These are phyloP conservation scores for Mus caroli DNA, from an alignment of 2,797 vertebrate genomes.

Conservation along the genomic window DNA sequence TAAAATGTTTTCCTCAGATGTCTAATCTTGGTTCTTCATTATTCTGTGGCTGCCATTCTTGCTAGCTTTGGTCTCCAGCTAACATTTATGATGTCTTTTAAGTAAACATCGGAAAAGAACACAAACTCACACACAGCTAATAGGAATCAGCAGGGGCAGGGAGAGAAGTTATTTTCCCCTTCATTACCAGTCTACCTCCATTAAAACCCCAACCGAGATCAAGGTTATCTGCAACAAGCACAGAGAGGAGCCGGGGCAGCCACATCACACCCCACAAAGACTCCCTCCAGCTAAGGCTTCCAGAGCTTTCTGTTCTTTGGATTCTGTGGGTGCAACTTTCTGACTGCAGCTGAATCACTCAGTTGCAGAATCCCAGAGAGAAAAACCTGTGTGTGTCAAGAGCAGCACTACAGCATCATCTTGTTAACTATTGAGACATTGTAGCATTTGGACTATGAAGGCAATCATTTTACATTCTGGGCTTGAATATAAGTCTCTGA, in stretches of 20 bases:
- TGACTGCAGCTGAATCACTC: not conserved
- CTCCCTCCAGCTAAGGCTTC: not conserved
- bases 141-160: conserved; percentile 76
- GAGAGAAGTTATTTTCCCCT: conserved; percentile 70
- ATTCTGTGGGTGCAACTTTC: not conserved
- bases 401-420: not conserved
- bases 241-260: conserved; percentile 31
- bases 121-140: conserved; percentile 62
- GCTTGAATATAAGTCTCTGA: conserved; percentile 4
- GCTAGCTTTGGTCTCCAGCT: conserved; percentile 38
- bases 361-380: conserved; percentile 56
- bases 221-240: conserved; percentile 71
- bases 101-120: conserved; percentile 71
- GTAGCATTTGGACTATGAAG: not conserved
- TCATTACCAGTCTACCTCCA: conserved; percentile 67
- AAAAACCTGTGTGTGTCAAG: not conserved
- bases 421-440: conserved; percentile 39
- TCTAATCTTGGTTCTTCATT: conserved; percentile 49
- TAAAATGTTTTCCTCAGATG: conserved; percentile 1
- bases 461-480: not conserved
- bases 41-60: conserved; percentile 46
- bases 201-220: conserved; percentile 67
- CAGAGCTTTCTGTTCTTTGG: conserved; percentile 4
- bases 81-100: conserved; percentile 71
- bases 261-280: not conserved